phyloP scores from a whole-genome alignment of 2,113 vertebrate genomes.

The Indri indri region DNA sequence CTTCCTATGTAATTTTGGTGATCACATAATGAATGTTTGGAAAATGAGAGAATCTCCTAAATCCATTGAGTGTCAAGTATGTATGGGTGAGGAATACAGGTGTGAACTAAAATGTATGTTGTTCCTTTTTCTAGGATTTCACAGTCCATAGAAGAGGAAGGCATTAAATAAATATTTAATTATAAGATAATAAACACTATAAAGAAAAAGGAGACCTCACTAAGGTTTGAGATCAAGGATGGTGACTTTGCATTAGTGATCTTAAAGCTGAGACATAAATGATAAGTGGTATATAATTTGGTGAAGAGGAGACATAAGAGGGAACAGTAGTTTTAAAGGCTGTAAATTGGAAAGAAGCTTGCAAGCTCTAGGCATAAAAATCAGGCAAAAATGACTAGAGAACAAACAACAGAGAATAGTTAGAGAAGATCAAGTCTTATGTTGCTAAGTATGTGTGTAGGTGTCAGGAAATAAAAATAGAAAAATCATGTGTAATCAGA shows the following conservation, averaged over 20 bases:
- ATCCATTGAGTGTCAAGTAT: neutral
- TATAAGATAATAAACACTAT: neutral
- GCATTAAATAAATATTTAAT: conserved; percentile 27
- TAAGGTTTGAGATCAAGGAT: neutral
- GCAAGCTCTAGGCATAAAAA: neutral
- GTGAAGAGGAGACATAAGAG: neutral
- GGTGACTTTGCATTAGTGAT: neutral
- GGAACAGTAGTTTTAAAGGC: neutral
- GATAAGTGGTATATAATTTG: neutral
- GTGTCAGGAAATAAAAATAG: neutral
- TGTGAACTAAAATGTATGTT: conserved; percentile 11
- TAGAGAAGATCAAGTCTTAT: neutral
- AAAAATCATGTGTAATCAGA: neutral
- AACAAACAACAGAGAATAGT: neutral
- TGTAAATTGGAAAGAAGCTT: neutral
- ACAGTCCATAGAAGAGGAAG: neutral
- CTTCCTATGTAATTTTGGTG: conserved; percentile 5
- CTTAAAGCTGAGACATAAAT: neutral
- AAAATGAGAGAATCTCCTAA: neutral
- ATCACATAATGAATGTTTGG: conserved; percentile 24
- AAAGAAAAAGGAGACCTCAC: neutral
- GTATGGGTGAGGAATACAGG: neutral
- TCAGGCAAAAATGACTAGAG: neutral
- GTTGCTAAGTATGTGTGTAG: neutral
- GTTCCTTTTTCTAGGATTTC: neutral